Conservation (phyloP, 2,888 invertebrate species). For the Yponomeuta plumbellus region DNA sequence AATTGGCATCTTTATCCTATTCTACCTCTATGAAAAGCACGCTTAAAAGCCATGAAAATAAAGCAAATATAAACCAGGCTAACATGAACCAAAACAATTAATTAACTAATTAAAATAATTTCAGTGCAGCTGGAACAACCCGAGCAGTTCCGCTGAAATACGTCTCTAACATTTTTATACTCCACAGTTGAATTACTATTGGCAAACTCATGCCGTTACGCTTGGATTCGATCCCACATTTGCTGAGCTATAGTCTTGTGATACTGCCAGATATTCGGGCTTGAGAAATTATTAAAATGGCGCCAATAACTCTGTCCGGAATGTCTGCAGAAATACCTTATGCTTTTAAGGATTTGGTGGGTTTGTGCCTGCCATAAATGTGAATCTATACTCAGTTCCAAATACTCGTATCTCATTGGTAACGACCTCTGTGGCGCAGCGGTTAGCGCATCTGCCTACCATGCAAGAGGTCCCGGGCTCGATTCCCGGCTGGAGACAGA, state of each 20-base stretch:
- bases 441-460: no score
- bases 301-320: conserved; percentile 1
- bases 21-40: no score
- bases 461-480: no score
- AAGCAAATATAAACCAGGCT: background rate
- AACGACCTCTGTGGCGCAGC: no score
- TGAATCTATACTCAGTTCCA: no score
- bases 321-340: background rate
- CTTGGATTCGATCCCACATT: conserved; percentile 16
- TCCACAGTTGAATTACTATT: background rate
- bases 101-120: background rate
- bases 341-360: background rate
- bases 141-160: background rate
- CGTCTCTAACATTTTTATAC: conserved; percentile 1
- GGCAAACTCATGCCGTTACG: background rate
- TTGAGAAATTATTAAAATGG: conserved; percentile 6
- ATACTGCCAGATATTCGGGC: conserved; percentile 12
- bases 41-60: background rate
- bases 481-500: no score
- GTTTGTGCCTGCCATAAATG: background rate
- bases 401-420: no score
- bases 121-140: background rate
- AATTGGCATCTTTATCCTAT: no score
- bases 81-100: background rate
- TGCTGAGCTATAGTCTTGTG: conserved; percentile 13